Base-by-base conservation (phyloP, 2,888 invertebrate genomes). In the Matsumyia berberina region DNA sequence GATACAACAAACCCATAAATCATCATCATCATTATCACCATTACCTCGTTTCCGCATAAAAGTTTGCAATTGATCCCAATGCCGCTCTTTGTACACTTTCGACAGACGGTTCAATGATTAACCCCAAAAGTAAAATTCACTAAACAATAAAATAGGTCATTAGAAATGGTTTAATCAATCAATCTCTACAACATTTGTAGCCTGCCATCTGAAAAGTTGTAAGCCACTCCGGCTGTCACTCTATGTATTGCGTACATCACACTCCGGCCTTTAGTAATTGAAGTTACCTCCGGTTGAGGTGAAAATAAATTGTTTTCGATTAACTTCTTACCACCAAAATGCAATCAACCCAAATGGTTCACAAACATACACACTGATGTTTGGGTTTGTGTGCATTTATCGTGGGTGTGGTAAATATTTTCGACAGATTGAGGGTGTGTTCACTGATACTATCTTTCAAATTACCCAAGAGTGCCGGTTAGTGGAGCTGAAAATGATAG, bases 81-180 rank as follows among this genome's bases (percentile, higher is more conserved):
- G 2, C 37, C 31, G 37, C 7, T 39, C 42, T 19, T 17, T 33
- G 42, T 73, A 42, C 60, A n/a, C n/a, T n/a, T 31, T 74, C 53
- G 24, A 24, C 24, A 24, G 4, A 24, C 24, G 24, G 4, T 24
- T 24, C 39, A 58, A 78, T 67, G 66, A 78, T 82, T 73, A 73
- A 31, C 39, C 44, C 39, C 37, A 24, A 24, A 62, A 78, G 39
- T 53, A 24, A 72, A 72, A 64, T 37, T 39, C 29, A 66, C 66
- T 60, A 82, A 78, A 73, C 82, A 60, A 78, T 78, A 67, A 67
- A 78, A 46, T 17, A 29, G 77, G 31, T 53, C 53, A 72, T 78
- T 78, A 73, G 55, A 72, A 73, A 72, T 78, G 42, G 66, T 83
- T 78, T 73, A 83, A 83, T 83, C 82, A 83, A 83, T 82, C 82